Evolutionary conservation across 2,888 invertebrate genomes (phyloP), one percentile per base, ranked within the genome.

Genomic region (Eupsilia transversa): DNA sequence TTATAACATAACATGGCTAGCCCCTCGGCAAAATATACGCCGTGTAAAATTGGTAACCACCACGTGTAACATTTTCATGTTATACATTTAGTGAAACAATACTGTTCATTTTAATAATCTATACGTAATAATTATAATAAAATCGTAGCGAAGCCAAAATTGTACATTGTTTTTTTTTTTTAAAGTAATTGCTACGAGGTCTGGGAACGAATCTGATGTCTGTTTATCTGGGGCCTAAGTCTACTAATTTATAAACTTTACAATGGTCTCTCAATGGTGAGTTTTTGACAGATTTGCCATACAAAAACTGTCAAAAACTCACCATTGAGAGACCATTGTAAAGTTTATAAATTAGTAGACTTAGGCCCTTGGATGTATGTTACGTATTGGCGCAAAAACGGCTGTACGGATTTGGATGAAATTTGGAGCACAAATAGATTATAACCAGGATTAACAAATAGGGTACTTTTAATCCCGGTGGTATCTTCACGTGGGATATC

Each of bases 21-120:
- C 23, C 46, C 54, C 23, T 59, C 38, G 12, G 17, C 38, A 35
- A 61, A 73, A 66, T 72, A 23, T 59, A 49, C 60, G 14, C n/a
- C 7, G 12, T 14, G 17, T 49, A 38, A 64, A 82, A 70, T 60
- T 46, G 56, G 35, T 10, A 27, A 41, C 63, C 14, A 27, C 49
- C 23, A 27, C 20, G 20, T 71, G 17, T 52, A n/a, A 20, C 6
- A 54, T 54, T 54, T 54, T 33, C 27, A 17, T 74, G 33, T 46
- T 59, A 3, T 6, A 60, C 17, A 64, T 56, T 74, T 63, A 49
- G 10, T 46, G 20, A n/a, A 10, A 46, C 3, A 33, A 33, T 17
- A 30, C 14, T 20, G n/a, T 65, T n/a, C 5, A 10, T n/a, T 65
- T 49, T 14, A 30, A 7, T 12, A 30, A 27, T 41, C 20, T 3